Conservation (phyloP, 1,140 invertebrate genomes). For the Grapholita molesta region DNA sequence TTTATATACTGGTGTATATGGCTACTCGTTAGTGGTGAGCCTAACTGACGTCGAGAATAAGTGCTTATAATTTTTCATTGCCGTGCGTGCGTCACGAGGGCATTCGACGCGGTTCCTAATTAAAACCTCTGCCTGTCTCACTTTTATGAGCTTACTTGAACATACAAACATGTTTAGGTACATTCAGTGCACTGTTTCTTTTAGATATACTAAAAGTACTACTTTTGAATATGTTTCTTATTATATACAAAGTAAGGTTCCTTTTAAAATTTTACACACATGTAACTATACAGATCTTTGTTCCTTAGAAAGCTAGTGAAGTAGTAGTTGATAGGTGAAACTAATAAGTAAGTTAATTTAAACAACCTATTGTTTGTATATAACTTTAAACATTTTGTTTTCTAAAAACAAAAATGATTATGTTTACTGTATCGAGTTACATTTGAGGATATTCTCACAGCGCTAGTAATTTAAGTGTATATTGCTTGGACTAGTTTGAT, state of each 20-base stretch:
- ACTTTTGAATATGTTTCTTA: background rate
- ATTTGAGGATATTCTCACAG: background rate
- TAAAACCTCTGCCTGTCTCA: conserved; percentile 40
- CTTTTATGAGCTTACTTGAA: conserved; percentile 13
- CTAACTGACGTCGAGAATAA: background rate
- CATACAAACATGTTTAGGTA: conserved; percentile 24
- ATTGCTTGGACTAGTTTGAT: background rate
- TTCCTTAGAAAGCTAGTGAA: background rate
- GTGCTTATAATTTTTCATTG: background rate
- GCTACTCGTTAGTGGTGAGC: conserved; percentile 12
- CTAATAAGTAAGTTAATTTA: background rate
- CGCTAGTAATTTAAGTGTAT: background rate
- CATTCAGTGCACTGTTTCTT: background rate
- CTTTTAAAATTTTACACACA: background rate
- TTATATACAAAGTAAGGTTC: background rate
- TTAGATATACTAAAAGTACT: background rate
- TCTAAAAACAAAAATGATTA: background rate
- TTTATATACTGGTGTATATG: background rate
- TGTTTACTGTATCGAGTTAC: background rate
- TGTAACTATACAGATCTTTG: background rate
- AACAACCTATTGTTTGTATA: background rate
- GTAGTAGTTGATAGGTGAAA: background rate
- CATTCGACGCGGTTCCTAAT: conserved; percentile 48
- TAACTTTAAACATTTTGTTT: background rate
- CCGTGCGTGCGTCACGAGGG: conserved; percentile 16